These are phyloP conservation scores for Microhierax caerulescens DNA, from an alignment of 2,797 vertebrate species.

Conservation along the genomic window DNA sequence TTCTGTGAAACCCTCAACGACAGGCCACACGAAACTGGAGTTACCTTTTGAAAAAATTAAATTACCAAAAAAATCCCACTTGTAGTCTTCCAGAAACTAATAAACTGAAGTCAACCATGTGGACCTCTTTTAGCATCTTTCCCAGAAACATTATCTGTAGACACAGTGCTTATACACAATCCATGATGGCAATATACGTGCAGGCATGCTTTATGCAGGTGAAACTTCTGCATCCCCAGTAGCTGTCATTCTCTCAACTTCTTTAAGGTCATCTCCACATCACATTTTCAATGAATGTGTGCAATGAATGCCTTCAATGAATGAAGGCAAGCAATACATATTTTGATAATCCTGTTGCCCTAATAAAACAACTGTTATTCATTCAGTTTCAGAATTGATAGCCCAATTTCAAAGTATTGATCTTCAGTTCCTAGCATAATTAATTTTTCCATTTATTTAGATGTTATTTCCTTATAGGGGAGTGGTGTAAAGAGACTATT, in stretches of 20 bases:
- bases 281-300: not conserved
- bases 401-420: not conserved
- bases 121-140: constrained; percentile 28
- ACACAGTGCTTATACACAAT: constrained; percentile 9
- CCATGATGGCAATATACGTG: not conserved
- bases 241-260: not conserved
- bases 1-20: not conserved
- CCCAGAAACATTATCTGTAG: constrained; percentile 15
- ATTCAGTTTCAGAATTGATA: constrained; percentile 14
- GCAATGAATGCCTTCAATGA: not conserved
- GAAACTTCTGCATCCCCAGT: not conserved
- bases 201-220: not conserved
- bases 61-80: not conserved
- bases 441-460: constrained; percentile 23
- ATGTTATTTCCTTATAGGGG: not conserved
- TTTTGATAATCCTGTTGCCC: not conserved
- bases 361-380: constrained; percentile 15
- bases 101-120: constrained; percentile 40
- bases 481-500: not conserved
- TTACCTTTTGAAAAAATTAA: constrained; percentile 57
- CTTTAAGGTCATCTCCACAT: not conserved
- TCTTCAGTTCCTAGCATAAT: constrained; percentile 9
- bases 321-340: not conserved
- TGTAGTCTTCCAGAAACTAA: not conserved
- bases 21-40: constrained; percentile 51